Evolutionary conservation across 2,888 invertebrate species (phyloP), one percentile per base, ranked within the genome.

Genomic region (Tachina fera): DNA sequence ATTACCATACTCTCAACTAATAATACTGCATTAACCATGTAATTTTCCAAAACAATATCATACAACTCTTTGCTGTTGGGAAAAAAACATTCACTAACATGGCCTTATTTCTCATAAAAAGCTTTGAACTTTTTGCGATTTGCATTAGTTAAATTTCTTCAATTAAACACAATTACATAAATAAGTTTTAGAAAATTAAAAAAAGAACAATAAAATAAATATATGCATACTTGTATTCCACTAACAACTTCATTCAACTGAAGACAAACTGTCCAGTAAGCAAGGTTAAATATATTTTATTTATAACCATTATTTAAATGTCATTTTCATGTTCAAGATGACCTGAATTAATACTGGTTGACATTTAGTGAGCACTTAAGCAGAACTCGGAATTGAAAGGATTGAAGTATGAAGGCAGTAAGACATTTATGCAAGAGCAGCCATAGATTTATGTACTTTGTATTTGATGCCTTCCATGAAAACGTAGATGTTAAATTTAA

Each of bases 281-380:
- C 61, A 63, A 43, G 3, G 16, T 63, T 39, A 16, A 43, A n/a
- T 43, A 13, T 9, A 61, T 4, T n/a, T 31, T n/a, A n/a, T 61
- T 31, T 31, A 41, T 4, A 10, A 9, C 9, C 39, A n/a, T 31
- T 61, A 53, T 39, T 41, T 61, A n/a, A 43, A 63, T 43, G 41
- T 19, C 43, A 11, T 47, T 47, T 65, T 65, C 47, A 3, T 60
- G 58, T 58, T n/a, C 47, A 60, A 43, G 78, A 63, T 75, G 85
- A 75, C 85, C 82, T 75, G 78, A 86, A 82, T 86, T 86, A 81
- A 49, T 31, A 60, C 63, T 81, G n/a, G 82, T 85, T 85, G 85
- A 79, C 82, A 82, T 60, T 85, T 78, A 56, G 58, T 70, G 71
- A 78, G 63, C 75, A 85, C 75, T 79, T 77, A 65, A 79, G 82